phyloP scores from a whole-genome alignment of 2,888 invertebrate genomes.

The Tinea semifulvella region DNA sequence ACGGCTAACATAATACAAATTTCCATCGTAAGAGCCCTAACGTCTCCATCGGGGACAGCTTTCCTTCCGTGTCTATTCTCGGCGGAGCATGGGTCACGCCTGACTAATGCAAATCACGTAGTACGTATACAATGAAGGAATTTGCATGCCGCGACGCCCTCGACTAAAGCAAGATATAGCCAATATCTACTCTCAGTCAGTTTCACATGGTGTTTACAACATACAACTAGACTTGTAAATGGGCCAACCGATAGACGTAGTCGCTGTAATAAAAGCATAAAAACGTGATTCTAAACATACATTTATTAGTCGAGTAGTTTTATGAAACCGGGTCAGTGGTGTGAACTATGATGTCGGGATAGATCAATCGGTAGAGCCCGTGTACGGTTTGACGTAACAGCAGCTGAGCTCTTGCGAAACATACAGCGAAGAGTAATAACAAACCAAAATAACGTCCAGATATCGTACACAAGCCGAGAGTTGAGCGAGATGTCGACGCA shows the following conservation, averaged over 20 bases:
- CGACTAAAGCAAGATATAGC: constrained; percentile 13
- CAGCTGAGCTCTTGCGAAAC: constrained; percentile 43
- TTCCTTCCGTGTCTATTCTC: constrained; percentile 63
- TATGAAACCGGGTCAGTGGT: constrained; percentile 52
- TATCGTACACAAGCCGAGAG: constrained; percentile 10
- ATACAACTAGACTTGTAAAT: not conserved
- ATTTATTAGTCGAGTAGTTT: constrained; percentile 43
- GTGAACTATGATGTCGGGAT: constrained; percentile 35
- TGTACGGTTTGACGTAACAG: constrained; percentile 37
- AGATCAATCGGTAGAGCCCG: constrained; percentile 35
- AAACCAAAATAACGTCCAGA: constrained; percentile 30
- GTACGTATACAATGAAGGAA: constrained; percentile 34
- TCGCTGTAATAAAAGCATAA: not conserved
- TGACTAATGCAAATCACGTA: constrained; percentile 51
- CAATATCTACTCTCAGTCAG: not conserved
- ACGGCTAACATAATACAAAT: constrained; percentile 1
- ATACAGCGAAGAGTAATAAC: constrained; percentile 29
- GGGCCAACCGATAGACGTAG: not conserved
- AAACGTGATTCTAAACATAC: constrained; percentile 7
- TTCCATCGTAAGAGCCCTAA: constrained; percentile 4
- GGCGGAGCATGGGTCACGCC: constrained; percentile 33
- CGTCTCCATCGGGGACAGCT: constrained; percentile 41
- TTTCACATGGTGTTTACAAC: not conserved
- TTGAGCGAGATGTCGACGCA: constrained; percentile 11
- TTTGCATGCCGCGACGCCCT: constrained; percentile 38